Evolutionary conservation across 2,797 vertebrate species (phyloP).

Genomic region (Paratrypauchen microcephalus): DNA sequence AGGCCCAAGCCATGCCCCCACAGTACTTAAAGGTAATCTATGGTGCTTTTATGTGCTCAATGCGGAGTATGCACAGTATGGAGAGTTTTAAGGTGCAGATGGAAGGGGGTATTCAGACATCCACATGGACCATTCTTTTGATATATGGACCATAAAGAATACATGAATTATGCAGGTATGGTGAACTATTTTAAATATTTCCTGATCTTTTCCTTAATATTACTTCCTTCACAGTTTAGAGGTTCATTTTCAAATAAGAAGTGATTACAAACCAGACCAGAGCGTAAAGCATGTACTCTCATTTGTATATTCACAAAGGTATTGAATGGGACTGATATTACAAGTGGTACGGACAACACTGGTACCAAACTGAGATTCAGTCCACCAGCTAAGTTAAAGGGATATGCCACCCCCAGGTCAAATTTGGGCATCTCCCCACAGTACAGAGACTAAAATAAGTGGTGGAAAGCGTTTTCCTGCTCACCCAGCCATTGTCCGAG

Average conservation of each 20-base stretch:
- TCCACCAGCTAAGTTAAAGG: not conserved
- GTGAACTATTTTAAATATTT: not conserved
- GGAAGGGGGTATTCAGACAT: not conserved
- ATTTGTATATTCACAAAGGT: not conserved
- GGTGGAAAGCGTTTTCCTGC: too few relatives aligned
- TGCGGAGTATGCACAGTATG: conserved; percentile 10
- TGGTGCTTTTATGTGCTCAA: not conserved
- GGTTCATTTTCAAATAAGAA: not conserved
- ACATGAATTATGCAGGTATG: not conserved
- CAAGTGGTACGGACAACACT: not conserved
- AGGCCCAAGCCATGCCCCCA: conserved; percentile 1
- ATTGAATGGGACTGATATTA: not conserved
- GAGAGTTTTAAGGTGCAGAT: conserved; percentile 4
- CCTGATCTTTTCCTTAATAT: not conserved
- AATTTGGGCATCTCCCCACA: too few relatives aligned
- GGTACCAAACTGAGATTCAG: not conserved
- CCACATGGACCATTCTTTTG: not conserved
- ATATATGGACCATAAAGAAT: conserved; percentile 9
- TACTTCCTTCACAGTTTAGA: not conserved
- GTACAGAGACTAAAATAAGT: too few relatives aligned
- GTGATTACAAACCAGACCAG: not conserved
- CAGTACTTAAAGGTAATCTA: not conserved
- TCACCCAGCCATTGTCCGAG: too few relatives aligned
- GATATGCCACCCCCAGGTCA: too few relatives aligned
- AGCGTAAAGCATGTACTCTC: not conserved